Base-by-base conservation (phyloP, 2,113 vertebrate genomes). In the Petroica traversi region DNA sequence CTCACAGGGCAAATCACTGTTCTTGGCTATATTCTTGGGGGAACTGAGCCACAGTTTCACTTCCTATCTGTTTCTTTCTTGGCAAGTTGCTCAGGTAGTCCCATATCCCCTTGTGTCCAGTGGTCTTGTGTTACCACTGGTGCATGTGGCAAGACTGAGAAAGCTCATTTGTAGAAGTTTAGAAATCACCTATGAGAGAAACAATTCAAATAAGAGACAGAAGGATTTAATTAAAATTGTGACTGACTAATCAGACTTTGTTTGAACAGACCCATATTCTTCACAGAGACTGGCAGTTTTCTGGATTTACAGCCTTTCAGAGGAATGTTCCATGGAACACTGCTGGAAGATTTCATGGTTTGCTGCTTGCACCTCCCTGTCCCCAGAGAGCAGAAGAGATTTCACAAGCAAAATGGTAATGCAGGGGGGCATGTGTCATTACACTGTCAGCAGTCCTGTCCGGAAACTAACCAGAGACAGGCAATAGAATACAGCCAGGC, bases 381-480 rank as follows among this genome's bases (percentile, higher is more conserved):
- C 77, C 34, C 57, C 48, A 48, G 49, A 79, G 12, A 66, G 26
- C 1, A 29, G 11, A 41, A 69, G 41, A 88, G 55, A 93, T 90
- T 95, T 93, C 81, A 88, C 54, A 94, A 96, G 51, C 8, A 3
- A 54, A n/a, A 31, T 24, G 51, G 55, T 69, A 85, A 78, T 33
- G 22, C 11, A 38, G 48, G 20, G 14, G 36, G 7, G 13, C 34
- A 48, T 46, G 54, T 94, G 82, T 95, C 88, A 80, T 77, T 88
- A 83, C 10, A 14, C 11, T n/a, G 40, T 59, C 55, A 80, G 71
- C 71, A 88, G n/a, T 55, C 22, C 20, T 36, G 14, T 22, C 34
- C 1, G 5, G 89, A 72, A 79, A 83, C 26, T 92, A 64, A 73
- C 7, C 83, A 91, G 83, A 49, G 41, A 49, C n/a, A 22, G 19